Conservation (phyloP, 2,113 vertebrate species). For the Micronisus gabar region DNA sequence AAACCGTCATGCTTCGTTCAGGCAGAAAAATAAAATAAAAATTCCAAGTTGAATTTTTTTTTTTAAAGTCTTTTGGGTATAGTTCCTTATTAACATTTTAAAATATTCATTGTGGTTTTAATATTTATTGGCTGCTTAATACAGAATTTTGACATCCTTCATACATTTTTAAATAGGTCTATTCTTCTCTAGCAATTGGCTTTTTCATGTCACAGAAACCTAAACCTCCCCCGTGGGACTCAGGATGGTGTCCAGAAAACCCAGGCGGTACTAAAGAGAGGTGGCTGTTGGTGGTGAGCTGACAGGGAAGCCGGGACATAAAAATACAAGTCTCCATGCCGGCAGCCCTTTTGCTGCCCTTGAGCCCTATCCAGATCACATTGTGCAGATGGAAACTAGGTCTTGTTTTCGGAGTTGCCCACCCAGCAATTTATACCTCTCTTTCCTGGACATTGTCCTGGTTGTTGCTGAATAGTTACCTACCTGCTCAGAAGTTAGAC, state of each 20-base stretch:
- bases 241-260: not conserved
- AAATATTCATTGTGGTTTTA: conserved; percentile 46
- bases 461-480: not conserved
- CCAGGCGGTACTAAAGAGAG: not conserved
- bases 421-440: not conserved
- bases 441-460: not conserved
- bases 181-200: not conserved
- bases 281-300: not conserved
- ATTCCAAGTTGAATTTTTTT: not conserved
- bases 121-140: conserved; percentile 54
- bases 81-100: not conserved
- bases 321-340: not conserved
- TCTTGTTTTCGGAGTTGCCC: not conserved
- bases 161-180: conserved; percentile 6
- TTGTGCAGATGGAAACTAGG: not conserved
- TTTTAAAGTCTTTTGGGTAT: not conserved
- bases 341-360: not conserved
- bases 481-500: not conserved
- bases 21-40: conserved; percentile 1
- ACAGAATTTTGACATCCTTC: not conserved
- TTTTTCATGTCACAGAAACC: not conserved
- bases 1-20: not conserved
- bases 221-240: not conserved
- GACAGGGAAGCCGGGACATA: not conserved
- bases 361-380: not conserved